phyloP scores from a whole-genome alignment of 2,113 vertebrate species.

The Elephas maximus region DNA sequence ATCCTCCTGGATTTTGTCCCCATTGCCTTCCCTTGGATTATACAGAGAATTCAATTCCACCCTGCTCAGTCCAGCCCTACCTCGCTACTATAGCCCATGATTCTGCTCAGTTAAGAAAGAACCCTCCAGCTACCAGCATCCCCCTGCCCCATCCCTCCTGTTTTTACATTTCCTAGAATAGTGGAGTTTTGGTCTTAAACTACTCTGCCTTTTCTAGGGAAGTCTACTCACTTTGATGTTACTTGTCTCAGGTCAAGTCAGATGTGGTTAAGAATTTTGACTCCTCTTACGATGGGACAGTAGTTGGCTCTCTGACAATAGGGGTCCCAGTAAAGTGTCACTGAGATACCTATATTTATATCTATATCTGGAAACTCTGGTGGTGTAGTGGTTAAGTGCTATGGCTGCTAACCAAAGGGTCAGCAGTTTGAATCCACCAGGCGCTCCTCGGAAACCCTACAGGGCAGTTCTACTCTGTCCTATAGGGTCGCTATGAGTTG shows the following conservation, averaged over 20 bases:
- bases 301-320: not conserved
- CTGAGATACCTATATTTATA: not conserved
- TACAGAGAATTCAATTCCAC: not conserved
- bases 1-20: not conserved
- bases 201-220: not conserved
- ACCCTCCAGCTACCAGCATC: not conserved
- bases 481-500: no score
- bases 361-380: not conserved
- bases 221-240: not conserved
- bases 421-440: no score
- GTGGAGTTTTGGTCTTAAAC: not conserved
- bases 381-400: no score
- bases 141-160: fast-evolving
- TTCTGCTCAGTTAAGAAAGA: not conserved
- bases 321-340: not conserved
- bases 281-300: not conserved
- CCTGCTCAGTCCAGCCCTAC: not conserved
- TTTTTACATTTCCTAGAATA: not conserved
- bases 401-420: no score
- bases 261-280: not conserved
- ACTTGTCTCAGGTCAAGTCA: not conserved
- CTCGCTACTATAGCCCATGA: not conserved
- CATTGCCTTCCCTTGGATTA: not conserved
- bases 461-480: no score
- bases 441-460: no score